Base-by-base conservation (phyloP, 2,113 vertebrate species). In the Odobenus rosmarus region DNA sequence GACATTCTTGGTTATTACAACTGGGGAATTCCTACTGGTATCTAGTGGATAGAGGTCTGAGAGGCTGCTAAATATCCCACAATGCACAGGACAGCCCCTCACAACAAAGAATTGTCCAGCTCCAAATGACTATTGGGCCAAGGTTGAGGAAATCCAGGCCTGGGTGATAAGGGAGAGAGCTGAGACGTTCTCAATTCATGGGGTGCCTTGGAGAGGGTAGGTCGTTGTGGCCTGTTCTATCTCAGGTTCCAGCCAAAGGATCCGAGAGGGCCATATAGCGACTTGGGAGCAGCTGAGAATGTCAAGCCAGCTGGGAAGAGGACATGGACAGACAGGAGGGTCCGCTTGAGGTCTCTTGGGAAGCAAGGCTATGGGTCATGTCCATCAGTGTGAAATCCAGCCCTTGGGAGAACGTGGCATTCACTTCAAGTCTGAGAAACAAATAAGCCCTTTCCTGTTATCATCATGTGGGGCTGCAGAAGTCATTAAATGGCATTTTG, bases 401-500 rank as follows among this genome's bases (percentile, higher is more conserved):
- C 7, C 28, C 24, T 61, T 55, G 55, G 16, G n/a, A 86, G 93
- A 72, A 79, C 0, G 4, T 19, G 33, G 5, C 18, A 42, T 72
- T 87, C 13, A 23, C 51, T 96, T 92, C 84, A 55, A 96, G 87
- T 85, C 83, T 57, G 15, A 95, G 93, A 90, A 87, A 88, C 46
- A 92, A 95, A 92, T 46, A 84, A 82, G 36, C 28, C 24, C 4
- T 89, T 96, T 83, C 33, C 26, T 87, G 31, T 69, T 76, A 74
- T 82, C 12, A 8, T 87, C 1, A 0, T 4, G 19, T 46, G 55
- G 84, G 80, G 71, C 39, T 92, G 87, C 42, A 69, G 80, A 82
- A 97, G 87, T 88, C 87, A 97, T 98, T 96, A 96, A 93, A 71
- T 31, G 67, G n/a, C 80, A 88, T 86, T 96, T 95, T 88, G 90